A percentile compares a stretch with the other conserved stretches of the same genome.
Evolutionary conservation across 2,113 vertebrate genomes (phyloP).

Genomic region (Amia ocellicauda): DNA sequence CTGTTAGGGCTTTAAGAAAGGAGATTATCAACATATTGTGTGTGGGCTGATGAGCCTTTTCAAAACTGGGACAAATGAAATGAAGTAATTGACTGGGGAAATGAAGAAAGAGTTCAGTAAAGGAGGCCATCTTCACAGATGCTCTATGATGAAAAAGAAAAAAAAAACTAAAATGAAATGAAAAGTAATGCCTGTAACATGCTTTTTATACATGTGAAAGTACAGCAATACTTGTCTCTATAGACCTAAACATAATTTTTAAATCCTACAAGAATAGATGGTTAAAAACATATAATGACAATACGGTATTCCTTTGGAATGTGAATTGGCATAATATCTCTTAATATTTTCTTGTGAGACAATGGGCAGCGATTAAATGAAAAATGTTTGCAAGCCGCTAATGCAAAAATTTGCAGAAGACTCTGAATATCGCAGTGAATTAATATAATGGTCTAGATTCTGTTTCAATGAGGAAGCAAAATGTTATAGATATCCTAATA

Average conservation of each 20-base stretch:
- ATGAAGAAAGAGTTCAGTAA: conserved; percentile 27
- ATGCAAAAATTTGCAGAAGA: too few species aligned
- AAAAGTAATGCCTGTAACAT: not conserved
- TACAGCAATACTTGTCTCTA: not conserved
- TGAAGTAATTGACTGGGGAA: conserved; percentile 16
- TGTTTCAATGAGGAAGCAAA: too few species aligned
- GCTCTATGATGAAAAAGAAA: conserved; percentile 23
- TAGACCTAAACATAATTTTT: too few species aligned
- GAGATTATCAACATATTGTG: not conserved
- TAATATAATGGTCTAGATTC: too few species aligned
- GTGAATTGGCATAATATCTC: not conserved
- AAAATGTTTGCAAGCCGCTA: too few species aligned
- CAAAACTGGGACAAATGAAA: conserved; percentile 21
- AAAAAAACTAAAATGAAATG: conserved; percentile 12
- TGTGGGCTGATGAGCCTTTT: conserved; percentile 3
- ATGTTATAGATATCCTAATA: too few species aligned
- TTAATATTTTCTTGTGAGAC: not conserved
- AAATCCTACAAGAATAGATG: conserved; percentile 11
- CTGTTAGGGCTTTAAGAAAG: not conserved
- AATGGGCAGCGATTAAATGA: too few species aligned
- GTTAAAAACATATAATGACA: not conserved
- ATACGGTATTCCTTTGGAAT: not conserved
- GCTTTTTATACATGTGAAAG: conserved; percentile 17
- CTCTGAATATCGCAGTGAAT: too few species aligned
- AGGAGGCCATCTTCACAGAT: conserved; percentile 33